Conservation (phyloP, 2,113 vertebrate genomes). For the Alligator mississippiensis region DNA sequence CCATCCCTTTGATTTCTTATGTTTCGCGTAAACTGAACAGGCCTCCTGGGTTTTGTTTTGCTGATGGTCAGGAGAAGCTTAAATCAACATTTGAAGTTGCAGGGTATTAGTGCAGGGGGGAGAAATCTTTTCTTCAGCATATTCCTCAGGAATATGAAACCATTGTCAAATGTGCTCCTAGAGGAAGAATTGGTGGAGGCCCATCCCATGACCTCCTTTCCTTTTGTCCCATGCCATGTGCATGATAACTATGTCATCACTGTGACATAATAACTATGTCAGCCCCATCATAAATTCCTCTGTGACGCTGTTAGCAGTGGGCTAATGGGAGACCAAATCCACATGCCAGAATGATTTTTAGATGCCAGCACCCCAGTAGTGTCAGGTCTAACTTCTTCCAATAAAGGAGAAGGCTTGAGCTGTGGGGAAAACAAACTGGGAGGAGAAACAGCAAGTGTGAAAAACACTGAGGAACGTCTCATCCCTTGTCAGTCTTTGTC, state of each 20-base stretch:
- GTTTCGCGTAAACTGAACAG: neutral
- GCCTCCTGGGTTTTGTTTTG: neutral
- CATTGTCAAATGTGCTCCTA: neutral
- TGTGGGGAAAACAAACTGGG: neutral
- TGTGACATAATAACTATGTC: neutral
- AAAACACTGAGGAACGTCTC: neutral
- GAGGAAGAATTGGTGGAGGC: no score
- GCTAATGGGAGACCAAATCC: neutral
- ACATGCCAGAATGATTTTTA: neutral
- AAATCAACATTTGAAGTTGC: neutral
- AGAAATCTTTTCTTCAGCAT: neutral
- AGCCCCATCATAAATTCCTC: neutral
- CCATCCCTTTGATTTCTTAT: neutral
- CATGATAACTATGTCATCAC: neutral
- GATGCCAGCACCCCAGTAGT: neutral
- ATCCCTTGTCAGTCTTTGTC: neutral
- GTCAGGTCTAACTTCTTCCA: neutral
- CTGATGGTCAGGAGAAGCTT: neutral
- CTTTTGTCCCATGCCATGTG: no score
- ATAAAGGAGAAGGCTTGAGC: neutral
- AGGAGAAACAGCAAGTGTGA: no score
- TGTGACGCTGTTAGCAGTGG: neutral
- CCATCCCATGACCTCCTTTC: no score
- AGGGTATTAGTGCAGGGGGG: neutral
- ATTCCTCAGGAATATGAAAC: neutral